These are phyloP conservation scores for Perccottus glenii DNA, from an alignment of 2,113 vertebrate genomes.

Conservation along the genomic window DNA sequence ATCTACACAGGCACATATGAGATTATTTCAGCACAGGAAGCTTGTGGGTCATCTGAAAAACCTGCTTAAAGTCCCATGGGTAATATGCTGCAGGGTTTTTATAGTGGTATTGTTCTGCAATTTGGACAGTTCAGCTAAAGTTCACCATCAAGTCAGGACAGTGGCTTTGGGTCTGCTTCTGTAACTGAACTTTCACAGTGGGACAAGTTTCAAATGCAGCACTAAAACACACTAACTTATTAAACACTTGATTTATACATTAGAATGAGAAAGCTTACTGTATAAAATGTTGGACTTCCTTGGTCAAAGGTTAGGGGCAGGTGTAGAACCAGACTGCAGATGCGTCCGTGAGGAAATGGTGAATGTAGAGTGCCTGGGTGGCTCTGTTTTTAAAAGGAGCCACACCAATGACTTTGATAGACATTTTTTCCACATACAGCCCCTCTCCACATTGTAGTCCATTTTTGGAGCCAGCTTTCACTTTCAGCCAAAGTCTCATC, in stretches of 20 bases:
- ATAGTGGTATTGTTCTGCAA: slow-evolving; percentile 45
- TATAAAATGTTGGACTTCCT: slow-evolving; percentile 46
- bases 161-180: not conserved
- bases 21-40: slow-evolving; percentile 60
- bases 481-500: too few relatives aligned
- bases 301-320: slow-evolving; percentile 63
- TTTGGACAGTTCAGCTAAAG: slow-evolving; percentile 48
- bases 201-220: too few relatives aligned
- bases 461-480: too few relatives aligned
- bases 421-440: not conserved
- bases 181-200: too few relatives aligned
- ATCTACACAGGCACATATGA: slow-evolving; percentile 7
- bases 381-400: slow-evolving; percentile 17
- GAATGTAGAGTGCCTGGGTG: not conserved
- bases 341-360: slow-evolving; percentile 65
- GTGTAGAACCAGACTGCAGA: slow-evolving; percentile 58
- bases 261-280: too few relatives aligned
- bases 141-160: slow-evolving; percentile 28
- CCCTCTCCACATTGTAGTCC: too few relatives aligned
- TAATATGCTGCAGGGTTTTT: slow-evolving; percentile 13
- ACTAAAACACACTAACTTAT: too few relatives aligned
- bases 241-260: too few relatives aligned
- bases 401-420: not conserved
- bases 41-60: slow-evolving; percentile 43
- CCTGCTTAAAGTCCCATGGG: slow-evolving; percentile 33